Percentiles rank a stretch among this genome's conserved stretches.
Evolutionary conservation across 64 coral and sea anemone genomes (phyloP).

Genomic region (Cladopsammia gracilis): DNA sequence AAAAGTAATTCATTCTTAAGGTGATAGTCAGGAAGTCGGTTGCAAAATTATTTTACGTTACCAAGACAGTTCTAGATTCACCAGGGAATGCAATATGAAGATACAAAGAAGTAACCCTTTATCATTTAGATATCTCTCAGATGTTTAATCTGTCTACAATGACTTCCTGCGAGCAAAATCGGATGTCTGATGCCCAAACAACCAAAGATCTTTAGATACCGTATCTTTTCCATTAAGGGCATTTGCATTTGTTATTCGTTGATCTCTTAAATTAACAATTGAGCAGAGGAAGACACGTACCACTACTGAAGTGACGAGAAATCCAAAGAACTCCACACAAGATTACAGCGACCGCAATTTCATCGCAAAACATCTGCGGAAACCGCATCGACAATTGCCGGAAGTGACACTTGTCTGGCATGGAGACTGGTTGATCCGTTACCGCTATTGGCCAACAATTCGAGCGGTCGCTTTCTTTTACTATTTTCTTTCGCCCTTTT

Average conservation of each 20-base stretch:
- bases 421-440: not conserved
- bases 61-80: not conserved
- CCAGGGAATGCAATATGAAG: not conserved
- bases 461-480: too few species aligned
- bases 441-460: not conserved
- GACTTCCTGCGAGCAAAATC: constrained; percentile 8
- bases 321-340: not conserved
- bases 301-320: not conserved
- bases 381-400: constrained; percentile 33
- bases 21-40: too few species aligned
- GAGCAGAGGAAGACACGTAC: too few species aligned
- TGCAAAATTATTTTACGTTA: not conserved
- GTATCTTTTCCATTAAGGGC: too few species aligned
- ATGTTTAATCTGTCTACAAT: constrained; percentile 4
- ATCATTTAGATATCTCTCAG: not conserved
- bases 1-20: too few species aligned
- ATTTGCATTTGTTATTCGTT: not conserved
- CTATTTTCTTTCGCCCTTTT: too few species aligned
- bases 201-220: not conserved
- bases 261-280: not conserved
- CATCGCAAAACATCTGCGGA: not conserved
- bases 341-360: not conserved
- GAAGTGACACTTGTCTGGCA: constrained; percentile 25
- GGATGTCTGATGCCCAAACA: not conserved
- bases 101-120: not conserved